Conservation (phyloP, 2,113 vertebrate species). For the Antigone vipio region DNA sequence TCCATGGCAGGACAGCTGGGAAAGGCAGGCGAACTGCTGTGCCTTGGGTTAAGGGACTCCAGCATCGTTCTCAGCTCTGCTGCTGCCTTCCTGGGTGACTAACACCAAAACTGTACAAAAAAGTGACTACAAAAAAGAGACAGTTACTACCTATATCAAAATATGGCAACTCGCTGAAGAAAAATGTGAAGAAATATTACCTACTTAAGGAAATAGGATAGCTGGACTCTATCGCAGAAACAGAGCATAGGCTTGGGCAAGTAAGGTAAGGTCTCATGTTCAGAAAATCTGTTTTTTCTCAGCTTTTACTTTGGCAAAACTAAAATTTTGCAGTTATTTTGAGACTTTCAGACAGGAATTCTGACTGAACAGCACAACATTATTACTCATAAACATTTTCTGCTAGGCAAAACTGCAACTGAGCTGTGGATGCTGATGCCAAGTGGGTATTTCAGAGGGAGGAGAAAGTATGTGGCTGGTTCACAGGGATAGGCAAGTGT, state of each 20-base stretch:
- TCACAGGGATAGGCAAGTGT: background rate
- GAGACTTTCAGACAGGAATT: background rate
- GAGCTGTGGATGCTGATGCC: background rate
- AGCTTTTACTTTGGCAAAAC: background rate
- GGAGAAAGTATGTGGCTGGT: background rate
- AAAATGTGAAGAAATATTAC: background rate
- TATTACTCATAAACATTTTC: background rate
- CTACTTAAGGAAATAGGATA: background rate
- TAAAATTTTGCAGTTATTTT: background rate
- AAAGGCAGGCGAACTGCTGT: background rate
- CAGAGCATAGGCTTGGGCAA: background rate
- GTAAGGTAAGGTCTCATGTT: background rate
- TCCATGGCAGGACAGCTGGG: background rate
- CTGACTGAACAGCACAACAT: background rate
- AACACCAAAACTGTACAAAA: background rate
- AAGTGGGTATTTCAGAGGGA: background rate
- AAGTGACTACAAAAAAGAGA: background rate
- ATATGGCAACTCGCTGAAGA: background rate
- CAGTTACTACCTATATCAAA: background rate
- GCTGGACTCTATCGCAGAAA: background rate
- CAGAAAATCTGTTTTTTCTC: background rate
- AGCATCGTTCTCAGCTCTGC: background rate
- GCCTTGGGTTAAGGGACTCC: background rate
- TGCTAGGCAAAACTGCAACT: background rate
- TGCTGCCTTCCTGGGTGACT: background rate